These are phyloP conservation scores for Amblyopsis hoosieri DNA, from an alignment of 2,797 vertebrate species.

Conservation along the genomic window DNA sequence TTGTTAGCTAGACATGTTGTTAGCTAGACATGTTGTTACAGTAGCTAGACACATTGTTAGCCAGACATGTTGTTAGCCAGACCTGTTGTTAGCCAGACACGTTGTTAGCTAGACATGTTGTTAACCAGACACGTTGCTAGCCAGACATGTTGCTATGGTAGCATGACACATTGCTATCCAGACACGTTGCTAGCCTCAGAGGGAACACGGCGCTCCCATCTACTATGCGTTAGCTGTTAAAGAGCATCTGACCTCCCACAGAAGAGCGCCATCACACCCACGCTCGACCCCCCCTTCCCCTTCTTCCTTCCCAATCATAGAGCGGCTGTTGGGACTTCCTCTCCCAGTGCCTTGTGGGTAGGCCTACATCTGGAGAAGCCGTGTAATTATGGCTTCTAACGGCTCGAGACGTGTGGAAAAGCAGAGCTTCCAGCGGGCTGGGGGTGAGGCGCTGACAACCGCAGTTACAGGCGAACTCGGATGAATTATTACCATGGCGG, in stretches of 20 bases:
- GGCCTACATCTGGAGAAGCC: slow-evolving; percentile 63
- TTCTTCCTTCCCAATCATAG: slow-evolving; percentile 40
- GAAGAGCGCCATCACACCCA: slow-evolving; percentile 40
- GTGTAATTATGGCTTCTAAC: slow-evolving; percentile 42
- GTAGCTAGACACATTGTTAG: too few relatives aligned
- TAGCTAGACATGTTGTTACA: too few relatives aligned
- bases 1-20: too few relatives aligned
- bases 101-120: too few relatives aligned
- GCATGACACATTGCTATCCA: too few relatives aligned
- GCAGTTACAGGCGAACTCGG: slow-evolving; percentile 49
- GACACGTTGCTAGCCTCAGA: slow-evolving; percentile 10
- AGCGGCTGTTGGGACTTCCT: slow-evolving; percentile 53
- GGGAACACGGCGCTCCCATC: slow-evolving; percentile 43
- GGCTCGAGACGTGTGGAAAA: slow-evolving; percentile 48
- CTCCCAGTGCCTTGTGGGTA: slow-evolving; percentile 55
- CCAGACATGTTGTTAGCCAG: too few relatives aligned
- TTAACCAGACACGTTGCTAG: too few relatives aligned
- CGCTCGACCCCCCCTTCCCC: slow-evolving; percentile 36
- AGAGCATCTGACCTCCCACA: slow-evolving; percentile 35
- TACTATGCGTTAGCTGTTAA: slow-evolving; percentile 22
- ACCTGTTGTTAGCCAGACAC: too few relatives aligned
- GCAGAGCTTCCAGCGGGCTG: slow-evolving; percentile 40
- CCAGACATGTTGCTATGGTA: too few relatives aligned
- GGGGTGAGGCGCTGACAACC: slow-evolving; percentile 49
- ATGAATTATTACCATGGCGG: slow-evolving; percentile 49